Percentiles rank a stretch among this genome's conserved stretches.
Conservation (phyloP, 2,888 invertebrate genomes). For the Cephus runcator region DNA sequence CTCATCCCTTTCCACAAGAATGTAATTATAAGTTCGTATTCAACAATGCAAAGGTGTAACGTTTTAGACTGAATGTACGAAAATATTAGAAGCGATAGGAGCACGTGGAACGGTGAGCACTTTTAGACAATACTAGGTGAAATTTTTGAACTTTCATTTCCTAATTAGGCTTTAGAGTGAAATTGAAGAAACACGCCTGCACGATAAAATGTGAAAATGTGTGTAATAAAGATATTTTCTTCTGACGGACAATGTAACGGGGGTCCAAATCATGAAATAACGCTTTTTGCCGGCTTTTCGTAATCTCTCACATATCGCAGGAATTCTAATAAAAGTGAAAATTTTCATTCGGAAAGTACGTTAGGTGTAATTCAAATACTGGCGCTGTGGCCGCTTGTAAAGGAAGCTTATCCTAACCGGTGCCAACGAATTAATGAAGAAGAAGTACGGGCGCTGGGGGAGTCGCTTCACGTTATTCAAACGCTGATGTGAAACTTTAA, state of each 20-base stretch:
- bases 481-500: not conserved
- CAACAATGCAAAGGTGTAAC: not conserved
- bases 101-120: slow-evolving; percentile 36
- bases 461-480: slow-evolving; percentile 10
- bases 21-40: slow-evolving; percentile 2
- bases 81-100: slow-evolving; percentile 24
- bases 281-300: slow-evolving; percentile 50
- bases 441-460: slow-evolving; percentile 10
- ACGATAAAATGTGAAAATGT: slow-evolving; percentile 14
- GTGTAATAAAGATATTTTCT: not conserved
- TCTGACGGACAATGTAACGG: slow-evolving; percentile 25
- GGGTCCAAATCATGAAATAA: slow-evolving; percentile 49
- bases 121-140: slow-evolving; percentile 57
- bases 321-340: slow-evolving; percentile 11
- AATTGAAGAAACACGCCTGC: slow-evolving; percentile 20
- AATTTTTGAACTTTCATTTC: slow-evolving; percentile 40
- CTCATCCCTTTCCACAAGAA: not conserved
- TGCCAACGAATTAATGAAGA: slow-evolving; percentile 1
- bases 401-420: too few species aligned
- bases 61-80: slow-evolving; percentile 52
- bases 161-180: slow-evolving; percentile 28
- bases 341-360: slow-evolving; percentile 17
- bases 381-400: not conserved
- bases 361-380: slow-evolving; percentile 7
- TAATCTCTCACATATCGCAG: slow-evolving; percentile 56